Conservation (phyloP, 2,797 vertebrate species). For the Ceyx erithaca region DNA sequence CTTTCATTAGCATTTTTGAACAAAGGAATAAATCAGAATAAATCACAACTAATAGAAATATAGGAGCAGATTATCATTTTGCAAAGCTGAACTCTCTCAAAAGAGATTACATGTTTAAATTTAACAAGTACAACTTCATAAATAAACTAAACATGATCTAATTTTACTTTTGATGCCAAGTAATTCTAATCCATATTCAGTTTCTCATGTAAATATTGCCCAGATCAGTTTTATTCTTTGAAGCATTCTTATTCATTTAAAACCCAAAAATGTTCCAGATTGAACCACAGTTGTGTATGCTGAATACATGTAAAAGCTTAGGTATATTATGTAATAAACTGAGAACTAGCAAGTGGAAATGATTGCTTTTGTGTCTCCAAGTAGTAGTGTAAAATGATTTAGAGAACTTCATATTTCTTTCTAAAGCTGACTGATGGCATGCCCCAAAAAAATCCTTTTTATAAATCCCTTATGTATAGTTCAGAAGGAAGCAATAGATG, state of each 20-base stretch:
- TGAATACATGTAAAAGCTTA: conserved; percentile 10
- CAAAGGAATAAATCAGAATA: conserved; percentile 63
- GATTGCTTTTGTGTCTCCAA: background rate
- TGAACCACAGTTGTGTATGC: conserved; percentile 2
- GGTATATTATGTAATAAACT: conserved; percentile 1
- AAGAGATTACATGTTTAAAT: conserved; percentile 68
- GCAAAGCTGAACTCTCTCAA: conserved; percentile 47
- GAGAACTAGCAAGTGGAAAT: background rate
- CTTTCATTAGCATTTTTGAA: conserved; percentile 61
- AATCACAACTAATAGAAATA: conserved; percentile 64
- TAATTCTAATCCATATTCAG: conserved; percentile 52
- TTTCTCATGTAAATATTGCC: conserved; percentile 62
- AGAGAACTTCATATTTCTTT: background rate
- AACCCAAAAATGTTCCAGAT: conserved; percentile 37
- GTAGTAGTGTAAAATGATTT: background rate
- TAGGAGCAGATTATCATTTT: conserved; percentile 61
- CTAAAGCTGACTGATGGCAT: background rate
- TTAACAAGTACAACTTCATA: conserved; percentile 68
- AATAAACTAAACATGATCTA: conserved; percentile 66
- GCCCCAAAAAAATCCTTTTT: conserved; percentile 17
- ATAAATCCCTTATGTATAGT: background rate
- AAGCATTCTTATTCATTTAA: conserved; percentile 60
- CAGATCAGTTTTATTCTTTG: conserved; percentile 45
- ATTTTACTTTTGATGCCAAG: conserved; percentile 65
- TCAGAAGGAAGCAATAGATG: background rate